Percentiles rank a stretch among this genome's conserved stretches.
Conservation (phyloP, 2,888 invertebrate genomes). For the Coenonympha glycerion region DNA sequence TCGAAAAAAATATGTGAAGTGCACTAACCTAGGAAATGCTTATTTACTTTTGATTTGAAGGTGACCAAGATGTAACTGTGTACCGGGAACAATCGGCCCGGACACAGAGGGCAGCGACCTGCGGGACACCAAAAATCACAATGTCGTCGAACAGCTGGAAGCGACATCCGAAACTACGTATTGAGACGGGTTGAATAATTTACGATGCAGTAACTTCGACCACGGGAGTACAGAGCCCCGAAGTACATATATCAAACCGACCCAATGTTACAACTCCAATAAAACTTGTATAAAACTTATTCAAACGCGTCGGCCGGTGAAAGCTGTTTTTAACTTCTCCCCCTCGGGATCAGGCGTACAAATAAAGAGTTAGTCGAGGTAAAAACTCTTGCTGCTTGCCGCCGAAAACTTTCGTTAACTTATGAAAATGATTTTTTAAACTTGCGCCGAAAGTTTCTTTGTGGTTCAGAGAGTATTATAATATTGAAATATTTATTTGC, state of each 20-base stretch:
- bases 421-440: conserved; percentile 44
- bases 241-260: conserved; percentile 63
- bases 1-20: too few relatives aligned
- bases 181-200: conserved; percentile 67
- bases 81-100: conserved; percentile 1
- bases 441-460: conserved; percentile 25
- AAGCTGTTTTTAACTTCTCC: conserved; percentile 71
- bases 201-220: conserved; percentile 67
- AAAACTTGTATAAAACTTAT: conserved; percentile 50
- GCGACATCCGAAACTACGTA: conserved; percentile 51
- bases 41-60: not conserved
- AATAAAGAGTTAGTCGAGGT: conserved; percentile 66
- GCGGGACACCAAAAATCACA: conserved; percentile 38
- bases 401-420: conserved; percentile 27
- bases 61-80: not conserved
- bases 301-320: conserved; percentile 54
- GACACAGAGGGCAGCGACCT: conserved; percentile 13
- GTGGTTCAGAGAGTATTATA: not conserved
- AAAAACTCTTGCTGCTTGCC: conserved; percentile 42
- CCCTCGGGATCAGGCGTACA: conserved; percentile 60
- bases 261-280: conserved; percentile 56
- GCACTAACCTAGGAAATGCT: too few relatives aligned
- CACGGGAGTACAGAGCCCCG: conserved; percentile 52
- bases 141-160: conserved; percentile 47
- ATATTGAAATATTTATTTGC: conserved; percentile 4